A percentile compares a stretch with the other conserved stretches of the same genome.
phyloP scores from a whole-genome alignment of 2,888 invertebrate species.

The Ellobium chinense region DNA sequence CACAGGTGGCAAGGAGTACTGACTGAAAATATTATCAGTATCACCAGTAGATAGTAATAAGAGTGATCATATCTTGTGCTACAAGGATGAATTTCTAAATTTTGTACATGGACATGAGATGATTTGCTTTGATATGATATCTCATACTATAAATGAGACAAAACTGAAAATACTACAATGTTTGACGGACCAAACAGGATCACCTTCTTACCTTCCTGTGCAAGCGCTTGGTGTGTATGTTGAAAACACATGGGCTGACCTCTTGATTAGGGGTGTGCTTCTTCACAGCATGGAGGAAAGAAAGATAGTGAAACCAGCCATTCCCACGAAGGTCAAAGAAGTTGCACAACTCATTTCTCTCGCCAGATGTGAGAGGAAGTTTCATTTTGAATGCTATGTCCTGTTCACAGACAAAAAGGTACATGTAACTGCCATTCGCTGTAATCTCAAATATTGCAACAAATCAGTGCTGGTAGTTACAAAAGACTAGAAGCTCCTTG shows the following conservation, averaged over 20 bases:
- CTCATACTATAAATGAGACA: not conserved
- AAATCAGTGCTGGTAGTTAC: too few relatives aligned
- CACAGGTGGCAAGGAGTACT: too few relatives aligned
- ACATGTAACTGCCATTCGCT: too few relatives aligned
- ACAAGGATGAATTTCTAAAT: too few relatives aligned
- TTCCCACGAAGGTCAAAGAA: slow-evolving; percentile 39
- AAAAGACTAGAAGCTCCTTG: too few relatives aligned
- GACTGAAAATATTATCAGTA: too few relatives aligned
- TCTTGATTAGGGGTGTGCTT: not conserved
- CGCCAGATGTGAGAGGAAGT: slow-evolving; percentile 24
- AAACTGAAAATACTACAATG: not conserved
- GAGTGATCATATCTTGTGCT: too few relatives aligned
- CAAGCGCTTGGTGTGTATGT: slow-evolving; percentile 40
- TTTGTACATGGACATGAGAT: too few relatives aligned
- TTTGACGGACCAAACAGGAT: not conserved
- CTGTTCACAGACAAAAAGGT: not conserved
- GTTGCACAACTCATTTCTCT: slow-evolving; percentile 31
- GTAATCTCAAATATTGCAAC: too few relatives aligned
- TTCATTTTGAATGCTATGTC: slow-evolving; percentile 42
- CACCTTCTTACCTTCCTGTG: slow-evolving; percentile 24
- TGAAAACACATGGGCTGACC: slow-evolving; percentile 42
- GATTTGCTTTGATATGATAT: too few relatives aligned
- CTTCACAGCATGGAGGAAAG: slow-evolving; percentile 42
- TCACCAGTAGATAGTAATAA: too few relatives aligned
- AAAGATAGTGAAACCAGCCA: slow-evolving; percentile 45